Percentiles rank a stretch among this genome's conserved stretches.
phyloP scores from a whole-genome alignment of 2,113 vertebrate species.

The Murina feae region DNA sequence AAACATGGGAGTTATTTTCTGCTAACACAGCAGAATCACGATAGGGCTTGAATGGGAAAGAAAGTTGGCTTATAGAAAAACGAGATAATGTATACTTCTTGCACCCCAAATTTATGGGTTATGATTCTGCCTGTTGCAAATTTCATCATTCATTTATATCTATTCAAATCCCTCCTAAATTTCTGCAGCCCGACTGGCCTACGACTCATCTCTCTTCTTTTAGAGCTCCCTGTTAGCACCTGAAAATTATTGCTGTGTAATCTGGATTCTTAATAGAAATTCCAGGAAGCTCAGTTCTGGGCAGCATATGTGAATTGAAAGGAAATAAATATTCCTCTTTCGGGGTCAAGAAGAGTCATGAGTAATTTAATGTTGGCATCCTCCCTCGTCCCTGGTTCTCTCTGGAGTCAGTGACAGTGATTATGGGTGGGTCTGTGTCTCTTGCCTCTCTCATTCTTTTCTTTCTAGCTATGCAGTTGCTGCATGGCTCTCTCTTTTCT shows the following conservation, averaged over 20 bases:
- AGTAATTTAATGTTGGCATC: conserved; percentile 38
- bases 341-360: conserved; percentile 7
- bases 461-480: neutral
- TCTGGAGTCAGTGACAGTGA: neutral
- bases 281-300: conserved; percentile 44
- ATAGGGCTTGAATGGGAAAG: neutral
- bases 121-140: neutral
- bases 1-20: neutral
- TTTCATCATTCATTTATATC: neutral
- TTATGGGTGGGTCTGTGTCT: neutral
- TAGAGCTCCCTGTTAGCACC: neutral
- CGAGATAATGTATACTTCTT: neutral
- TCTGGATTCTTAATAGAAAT: conserved; percentile 63
- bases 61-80: neutral
- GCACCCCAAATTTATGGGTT: neutral
- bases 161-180: neutral
- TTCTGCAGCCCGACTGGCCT: neutral
- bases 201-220: neutral
- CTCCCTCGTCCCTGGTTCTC: neutral
- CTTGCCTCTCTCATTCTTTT: neutral
- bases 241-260: conserved; percentile 54
- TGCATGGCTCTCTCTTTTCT: neutral
- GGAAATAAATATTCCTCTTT: conserved; percentile 48
- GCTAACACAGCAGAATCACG: neutral
- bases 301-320: conserved; percentile 16